A percentile compares a stretch with the other conserved stretches of the same genome.
These are phyloP conservation scores for Butorides virescens DNA, from an alignment of 2,113 vertebrate species.

Conservation along the genomic window DNA sequence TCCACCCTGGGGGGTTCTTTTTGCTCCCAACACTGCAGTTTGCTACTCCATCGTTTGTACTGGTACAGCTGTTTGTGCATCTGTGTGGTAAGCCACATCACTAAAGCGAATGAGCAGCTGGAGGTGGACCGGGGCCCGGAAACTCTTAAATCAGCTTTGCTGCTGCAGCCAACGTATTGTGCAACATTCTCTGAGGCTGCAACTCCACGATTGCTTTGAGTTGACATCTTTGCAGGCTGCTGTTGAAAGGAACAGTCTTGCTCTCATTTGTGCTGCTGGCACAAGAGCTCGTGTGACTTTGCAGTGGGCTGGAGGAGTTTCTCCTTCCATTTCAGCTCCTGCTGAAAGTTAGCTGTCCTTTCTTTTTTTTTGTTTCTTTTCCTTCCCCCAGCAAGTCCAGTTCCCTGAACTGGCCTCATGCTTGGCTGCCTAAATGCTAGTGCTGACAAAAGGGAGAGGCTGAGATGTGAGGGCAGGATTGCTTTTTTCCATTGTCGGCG, in stretches of 20 bases:
- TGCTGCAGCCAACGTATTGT: slow-evolving; percentile 36
- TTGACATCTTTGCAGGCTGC: slow-evolving; percentile 38
- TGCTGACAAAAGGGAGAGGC: slow-evolving; percentile 28
- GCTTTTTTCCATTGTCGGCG: neutral
- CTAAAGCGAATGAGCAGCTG: slow-evolving; percentile 11
- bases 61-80: neutral
- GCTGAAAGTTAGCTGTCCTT: neutral
- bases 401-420: slow-evolving; percentile 42
- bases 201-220: neutral
- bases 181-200: neutral
- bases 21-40: neutral
- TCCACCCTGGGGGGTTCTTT: neutral
- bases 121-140: slow-evolving; percentile 40
- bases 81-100: slow-evolving; percentile 14
- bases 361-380: too few species aligned
- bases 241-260: neutral
- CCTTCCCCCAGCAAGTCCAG: neutral
- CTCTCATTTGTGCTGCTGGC: slow-evolving; percentile 1
- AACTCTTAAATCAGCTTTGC: slow-evolving; percentile 42
- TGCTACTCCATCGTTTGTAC: neutral
- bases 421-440: slow-evolving; percentile 1
- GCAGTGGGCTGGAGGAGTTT: neutral
- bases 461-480: neutral
- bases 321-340: neutral
- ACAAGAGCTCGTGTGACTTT: neutral